Conservation (phyloP, 2,797 vertebrate species). For the Coendou prehensilis region DNA sequence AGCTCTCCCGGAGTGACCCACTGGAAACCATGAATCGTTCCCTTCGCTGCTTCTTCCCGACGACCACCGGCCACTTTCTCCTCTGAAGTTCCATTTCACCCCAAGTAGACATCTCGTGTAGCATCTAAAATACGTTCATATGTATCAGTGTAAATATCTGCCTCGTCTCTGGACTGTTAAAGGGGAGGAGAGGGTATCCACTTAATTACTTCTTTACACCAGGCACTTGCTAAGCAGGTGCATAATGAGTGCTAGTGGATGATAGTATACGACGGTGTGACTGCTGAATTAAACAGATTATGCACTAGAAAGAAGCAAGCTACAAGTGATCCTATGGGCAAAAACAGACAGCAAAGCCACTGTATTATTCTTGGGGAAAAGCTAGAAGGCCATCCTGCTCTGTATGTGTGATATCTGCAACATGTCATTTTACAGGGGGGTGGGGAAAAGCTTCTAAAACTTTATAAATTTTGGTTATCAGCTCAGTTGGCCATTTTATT, state of each 20-base stretch:
- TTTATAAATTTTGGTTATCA: conserved; percentile 74
- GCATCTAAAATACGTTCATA: not conserved
- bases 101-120: not conserved
- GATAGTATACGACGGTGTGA: not conserved
- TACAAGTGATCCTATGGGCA: not conserved
- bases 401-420: not conserved
- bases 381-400: not conserved
- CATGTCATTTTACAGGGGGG: not conserved
- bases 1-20: not conserved
- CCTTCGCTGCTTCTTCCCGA: not conserved
- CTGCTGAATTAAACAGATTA: not conserved
- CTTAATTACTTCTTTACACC: not conserved
- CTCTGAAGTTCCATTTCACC: not conserved
- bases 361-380: too few relatives aligned
- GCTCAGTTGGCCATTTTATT: conserved; percentile 79
- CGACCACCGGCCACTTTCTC: not conserved
- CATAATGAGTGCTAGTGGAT: not conserved
- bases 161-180: not conserved
- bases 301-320: not conserved
- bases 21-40: not conserved
- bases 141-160: not conserved
- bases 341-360: not conserved
- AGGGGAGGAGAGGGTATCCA: not conserved
- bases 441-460: conserved; percentile 37
- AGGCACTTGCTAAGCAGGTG: not conserved